These are phyloP conservation scores for Bugulina stolonifera DNA, from an alignment of 2,888 invertebrate species.

Conservation along the genomic window DNA sequence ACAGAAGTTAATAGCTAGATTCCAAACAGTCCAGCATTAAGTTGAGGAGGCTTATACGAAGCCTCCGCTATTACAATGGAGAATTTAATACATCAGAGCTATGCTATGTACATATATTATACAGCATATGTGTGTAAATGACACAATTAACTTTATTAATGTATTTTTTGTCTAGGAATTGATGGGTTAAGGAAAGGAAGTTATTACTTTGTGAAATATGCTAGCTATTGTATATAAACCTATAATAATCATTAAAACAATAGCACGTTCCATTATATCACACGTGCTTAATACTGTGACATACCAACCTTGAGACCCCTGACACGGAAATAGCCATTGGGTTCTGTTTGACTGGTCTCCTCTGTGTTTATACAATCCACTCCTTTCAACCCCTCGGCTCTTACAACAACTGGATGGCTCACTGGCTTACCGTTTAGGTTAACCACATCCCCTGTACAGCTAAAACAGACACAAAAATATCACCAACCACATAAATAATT, in stretches of 20 bases:
- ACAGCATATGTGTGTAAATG: not conserved
- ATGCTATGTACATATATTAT: no score
- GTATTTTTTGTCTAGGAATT: not conserved
- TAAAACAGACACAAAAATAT: not conserved
- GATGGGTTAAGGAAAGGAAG: not conserved
- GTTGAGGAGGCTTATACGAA: no score
- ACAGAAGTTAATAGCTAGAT: no score
- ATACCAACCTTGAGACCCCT: not conserved
- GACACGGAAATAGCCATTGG: constrained; percentile 10
- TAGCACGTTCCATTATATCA: not conserved
- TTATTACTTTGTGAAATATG: not conserved
- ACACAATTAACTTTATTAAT: not conserved
- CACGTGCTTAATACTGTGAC: no score
- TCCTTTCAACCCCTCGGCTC: not conserved
- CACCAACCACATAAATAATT: not conserved
- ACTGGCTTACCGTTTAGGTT: not conserved
- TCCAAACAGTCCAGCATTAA: no score
- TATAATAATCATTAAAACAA: not conserved
- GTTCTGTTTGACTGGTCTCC: not conserved
- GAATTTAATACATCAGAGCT: no score
- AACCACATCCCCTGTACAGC: not conserved
- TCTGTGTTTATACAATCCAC: constrained; percentile 19
- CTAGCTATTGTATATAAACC: not conserved
- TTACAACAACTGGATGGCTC: not conserved
- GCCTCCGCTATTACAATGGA: no score